These are phyloP conservation scores for Otus sunia DNA, from an alignment of 2,113 vertebrate species.

Conservation along the genomic window DNA sequence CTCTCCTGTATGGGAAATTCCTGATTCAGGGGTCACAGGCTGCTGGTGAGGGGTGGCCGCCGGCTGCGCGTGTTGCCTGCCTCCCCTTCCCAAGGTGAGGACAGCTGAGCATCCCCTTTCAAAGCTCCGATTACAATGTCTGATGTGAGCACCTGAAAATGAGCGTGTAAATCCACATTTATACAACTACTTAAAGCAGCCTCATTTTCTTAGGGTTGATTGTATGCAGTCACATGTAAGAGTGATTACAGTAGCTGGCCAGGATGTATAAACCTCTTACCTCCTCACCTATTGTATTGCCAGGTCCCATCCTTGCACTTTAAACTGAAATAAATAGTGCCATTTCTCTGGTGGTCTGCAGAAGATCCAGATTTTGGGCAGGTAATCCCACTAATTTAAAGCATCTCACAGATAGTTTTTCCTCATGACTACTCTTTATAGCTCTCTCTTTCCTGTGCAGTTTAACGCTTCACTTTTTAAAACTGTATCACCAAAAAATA, in stretches of 20 bases:
- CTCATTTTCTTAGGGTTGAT: neutral
- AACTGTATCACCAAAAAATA: neutral
- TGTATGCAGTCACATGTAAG: neutral
- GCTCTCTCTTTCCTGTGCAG: neutral
- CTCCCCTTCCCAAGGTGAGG: rapidly evolving
- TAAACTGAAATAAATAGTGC: neutral
- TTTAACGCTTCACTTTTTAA: neutral
- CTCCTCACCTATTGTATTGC: neutral
- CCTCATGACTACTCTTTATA: neutral
- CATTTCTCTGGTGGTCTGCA: neutral
- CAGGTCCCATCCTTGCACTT: neutral
- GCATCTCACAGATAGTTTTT: neutral
- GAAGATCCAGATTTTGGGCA: neutral
- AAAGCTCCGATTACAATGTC: neutral
- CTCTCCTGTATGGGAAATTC: rapidly evolving
- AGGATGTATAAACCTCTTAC: neutral
- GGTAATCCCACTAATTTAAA: neutral
- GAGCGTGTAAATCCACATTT: neutral
- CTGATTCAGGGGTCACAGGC: no score
- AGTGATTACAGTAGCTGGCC: neutral
- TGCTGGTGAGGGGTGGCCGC: rapidly evolving
- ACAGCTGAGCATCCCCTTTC: rapidly evolving
- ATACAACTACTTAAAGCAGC: neutral
- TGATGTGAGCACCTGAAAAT: rapidly evolving
- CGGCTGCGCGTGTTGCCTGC: rapidly evolving